phyloP scores from a whole-genome alignment of 2,797 vertebrate species.

The Vespertilio murinus region DNA sequence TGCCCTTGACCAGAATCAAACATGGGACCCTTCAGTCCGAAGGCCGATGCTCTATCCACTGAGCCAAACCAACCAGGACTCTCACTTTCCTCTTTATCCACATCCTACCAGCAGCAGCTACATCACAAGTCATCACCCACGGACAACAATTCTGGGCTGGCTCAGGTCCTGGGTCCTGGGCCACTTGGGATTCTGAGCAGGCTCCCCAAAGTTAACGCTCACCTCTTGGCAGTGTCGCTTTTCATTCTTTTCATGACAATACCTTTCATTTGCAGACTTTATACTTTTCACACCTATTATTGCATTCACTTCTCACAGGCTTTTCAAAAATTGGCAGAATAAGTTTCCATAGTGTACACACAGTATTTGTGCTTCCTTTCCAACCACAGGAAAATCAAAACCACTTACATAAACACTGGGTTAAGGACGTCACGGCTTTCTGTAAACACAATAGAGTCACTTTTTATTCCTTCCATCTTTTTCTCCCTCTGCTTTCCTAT shows the following conservation, averaged over 20 bases:
- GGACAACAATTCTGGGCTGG: background rate
- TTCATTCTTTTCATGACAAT: constrained; percentile 1
- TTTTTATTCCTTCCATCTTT: constrained; percentile 22
- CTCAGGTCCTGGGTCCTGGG: background rate
- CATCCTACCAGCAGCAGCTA: background rate
- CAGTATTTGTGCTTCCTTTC: background rate
- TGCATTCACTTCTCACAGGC: constrained; percentile 38
- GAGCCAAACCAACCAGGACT: too few species aligned
- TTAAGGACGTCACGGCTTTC: background rate
- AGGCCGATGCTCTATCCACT: too few species aligned
- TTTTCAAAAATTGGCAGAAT: constrained; percentile 43
- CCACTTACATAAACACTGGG: constrained; percentile 31
- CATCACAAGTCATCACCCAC: background rate
- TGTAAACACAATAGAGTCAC: background rate
- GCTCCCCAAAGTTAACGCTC: background rate
- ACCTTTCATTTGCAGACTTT: constrained; percentile 51
- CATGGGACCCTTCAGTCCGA: too few species aligned
- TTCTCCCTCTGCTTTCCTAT: background rate
- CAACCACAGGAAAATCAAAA: constrained; percentile 30
- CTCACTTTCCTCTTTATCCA: background rate
- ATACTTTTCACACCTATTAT: background rate
- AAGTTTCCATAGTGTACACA: background rate
- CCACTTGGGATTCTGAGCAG: constrained; percentile 12
- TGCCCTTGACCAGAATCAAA: too few species aligned
- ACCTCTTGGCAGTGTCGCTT: background rate